These are phyloP conservation scores for Eublepharis macularius DNA, from an alignment of 2,113 vertebrate species.

Conservation along the genomic window DNA sequence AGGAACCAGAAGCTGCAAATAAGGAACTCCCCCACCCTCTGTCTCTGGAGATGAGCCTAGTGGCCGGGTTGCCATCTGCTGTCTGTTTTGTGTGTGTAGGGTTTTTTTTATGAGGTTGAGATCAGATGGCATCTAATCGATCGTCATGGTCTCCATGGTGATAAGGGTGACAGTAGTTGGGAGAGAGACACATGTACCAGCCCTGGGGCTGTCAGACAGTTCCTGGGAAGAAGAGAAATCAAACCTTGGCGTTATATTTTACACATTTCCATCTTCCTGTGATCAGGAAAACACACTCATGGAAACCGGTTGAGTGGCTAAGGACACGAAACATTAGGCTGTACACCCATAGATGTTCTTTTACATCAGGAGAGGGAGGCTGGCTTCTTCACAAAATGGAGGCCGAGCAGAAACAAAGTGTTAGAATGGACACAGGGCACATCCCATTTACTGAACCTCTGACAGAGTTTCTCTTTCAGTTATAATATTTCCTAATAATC, in stretches of 20 bases:
- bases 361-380: conserved; percentile 41
- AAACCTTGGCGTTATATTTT: conserved; percentile 66
- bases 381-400: conserved; percentile 28
- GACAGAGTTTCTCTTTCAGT: conserved; percentile 20
- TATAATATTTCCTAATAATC: conserved; percentile 54
- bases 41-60: conserved; percentile 80
- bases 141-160: conserved; percentile 87
- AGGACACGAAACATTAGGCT: not conserved
- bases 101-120: conserved; percentile 84
- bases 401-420: conserved; percentile 37
- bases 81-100: conserved; percentile 62
- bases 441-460: conserved; percentile 20
- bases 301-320: not conserved
- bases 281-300: conserved; percentile 39
- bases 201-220: conserved; percentile 78
- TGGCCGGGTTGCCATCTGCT: conserved; percentile 86
- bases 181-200: conserved; percentile 76
- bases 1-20: no score
- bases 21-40: no score
- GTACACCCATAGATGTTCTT: conserved; percentile 48
- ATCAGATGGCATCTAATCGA: conserved; percentile 90
- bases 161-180: conserved; percentile 84
- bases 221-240: conserved; percentile 66
- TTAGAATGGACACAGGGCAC: conserved; percentile 25
- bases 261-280: conserved; percentile 64